A percentile compares a stretch with the other conserved stretches of the same genome.
Evolutionary conservation across 2,113 vertebrate genomes (phyloP).

Genomic region (Actinemys pallida): DNA sequence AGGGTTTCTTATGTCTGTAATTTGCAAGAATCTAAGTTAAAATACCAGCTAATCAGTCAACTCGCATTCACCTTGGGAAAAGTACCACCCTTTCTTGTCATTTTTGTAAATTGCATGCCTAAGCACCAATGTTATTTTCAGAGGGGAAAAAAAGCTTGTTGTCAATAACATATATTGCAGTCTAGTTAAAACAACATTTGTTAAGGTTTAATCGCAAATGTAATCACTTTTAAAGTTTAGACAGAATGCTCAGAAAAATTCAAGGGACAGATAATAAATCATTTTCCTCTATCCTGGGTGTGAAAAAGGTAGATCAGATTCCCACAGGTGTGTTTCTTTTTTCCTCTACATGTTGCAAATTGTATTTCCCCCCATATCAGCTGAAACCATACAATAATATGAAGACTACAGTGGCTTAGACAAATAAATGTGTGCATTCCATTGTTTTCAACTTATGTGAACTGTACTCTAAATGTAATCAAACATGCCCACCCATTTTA

Average conservation of each 20-base stretch:
- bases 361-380: neutral
- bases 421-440: neutral
- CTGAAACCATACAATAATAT: neutral
- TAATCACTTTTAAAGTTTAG: constrained; percentile 83
- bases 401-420: neutral
- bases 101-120: constrained; percentile 85
- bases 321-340: constrained; percentile 57
- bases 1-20: constrained; percentile 86
- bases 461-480: neutral
- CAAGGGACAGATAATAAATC: constrained; percentile 82
- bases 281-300: constrained; percentile 71
- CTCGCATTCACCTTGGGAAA: constrained; percentile 85
- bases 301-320: constrained; percentile 72
- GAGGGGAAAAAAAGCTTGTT: constrained; percentile 75
- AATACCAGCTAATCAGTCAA: constrained; percentile 88
- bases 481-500: neutral
- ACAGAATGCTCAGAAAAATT: constrained; percentile 81
- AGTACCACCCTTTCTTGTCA: constrained; percentile 84
- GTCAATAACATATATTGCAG: constrained; percentile 85
- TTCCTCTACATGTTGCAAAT: neutral
- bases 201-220: constrained; percentile 84
- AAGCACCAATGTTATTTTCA: constrained; percentile 82
- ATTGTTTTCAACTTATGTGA: constrained; percentile 1
- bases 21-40: constrained; percentile 87
- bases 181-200: constrained; percentile 88